Evolutionary conservation across 2,113 vertebrate species (phyloP), one percentile per base, ranked within the genome.

Genomic region (Elaphurus davidianus): DNA sequence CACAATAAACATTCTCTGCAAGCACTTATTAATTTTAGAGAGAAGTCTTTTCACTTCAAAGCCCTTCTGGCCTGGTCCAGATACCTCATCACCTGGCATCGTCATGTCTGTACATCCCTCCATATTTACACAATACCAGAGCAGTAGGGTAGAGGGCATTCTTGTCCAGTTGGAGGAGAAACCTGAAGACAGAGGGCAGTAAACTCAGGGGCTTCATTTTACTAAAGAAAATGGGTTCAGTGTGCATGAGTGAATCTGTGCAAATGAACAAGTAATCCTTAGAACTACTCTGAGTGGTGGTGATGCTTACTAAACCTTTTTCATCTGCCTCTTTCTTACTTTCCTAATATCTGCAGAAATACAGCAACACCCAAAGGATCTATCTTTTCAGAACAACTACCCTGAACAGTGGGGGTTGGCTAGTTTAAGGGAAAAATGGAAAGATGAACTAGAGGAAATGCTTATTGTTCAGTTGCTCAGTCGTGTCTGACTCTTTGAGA

Each of bases 1-100:
- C 78, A 36, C 40, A 57, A 36, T 40, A 45, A 52, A 36, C 40
- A 15, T 28, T 47, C 54, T 45, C 13, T 52, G 16, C 23, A 50
- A 43, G 14, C 30, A 12, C 33, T 93, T 54, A 52, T 47, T 74
- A 60, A 86, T 94, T 81, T 57, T 81, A 15, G 50, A 93, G 19
- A 47, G 82, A 60, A 83, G 6, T 3, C 14, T 5, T 19, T 30
- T 27, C 30, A 19, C 4, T 4, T 9, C 40, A 28, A 52, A 62
- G 5, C 15, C 52, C 25, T 5, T 15, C 19, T 2, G 0, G 33
- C 12, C 30, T 55, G 5, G 14, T 21, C 17, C 36, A 25, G 3
- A 57, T 9, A 9, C 57, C 10, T n/a, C 13, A 23, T 43, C 33
- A 15, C 25, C 62, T 6, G 33, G 17, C 11, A 3, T 3, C 2